Base-by-base conservation (phyloP, 2,113 vertebrate genomes). In the Aphyosemion australe region DNA sequence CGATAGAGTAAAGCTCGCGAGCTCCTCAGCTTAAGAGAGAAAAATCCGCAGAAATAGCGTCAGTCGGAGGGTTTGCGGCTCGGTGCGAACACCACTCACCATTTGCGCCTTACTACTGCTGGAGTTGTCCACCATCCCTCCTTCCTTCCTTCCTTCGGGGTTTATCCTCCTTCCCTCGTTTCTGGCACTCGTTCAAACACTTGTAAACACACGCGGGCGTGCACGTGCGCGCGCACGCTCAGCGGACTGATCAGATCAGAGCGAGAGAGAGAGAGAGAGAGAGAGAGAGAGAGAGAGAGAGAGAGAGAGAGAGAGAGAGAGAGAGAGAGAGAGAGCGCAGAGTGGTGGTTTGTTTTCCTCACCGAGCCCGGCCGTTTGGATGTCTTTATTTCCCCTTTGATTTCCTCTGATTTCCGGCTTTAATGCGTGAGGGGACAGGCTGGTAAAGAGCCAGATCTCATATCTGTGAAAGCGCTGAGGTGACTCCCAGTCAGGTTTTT, bases 121-220 rank as follows among this genome's bases (percentile, higher is more conserved):
- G 72, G 91, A 92, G 69, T 93, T 93, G 77, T 93, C 92, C 89
- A 93, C 91, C 92, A 93, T 93, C 90, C 92, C 92, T 92, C 87
- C 80, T 88, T 84, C 73, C 84, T 84, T 16, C 45, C 11, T 12
- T 46, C n/a, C 46, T 18, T 41, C n/a, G 34, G 53, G 59, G 51
- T 83, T 73, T 70, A 61, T 78, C 80, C 80, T 85, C 79, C 79
- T 78, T 83, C 83, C 82, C 89, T 89, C 75, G 71, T 79, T 63
- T 61, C 84, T 89, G 89, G 76, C 88, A 78, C 78, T 69, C 74
- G 70, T 74, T 84, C 86, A 84, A 76, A 85, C 84, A 83, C 81
- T 88, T 84, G 87, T 84, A 89, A 89, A 89, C 89, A 88, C 87
- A 58, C 79, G 12, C 64, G 26, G 68, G 37, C 75, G 8, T 45